phyloP scores from a whole-genome alignment of 2,888 invertebrate genomes.

The Bursaphelenchus okinawaensis region DNA sequence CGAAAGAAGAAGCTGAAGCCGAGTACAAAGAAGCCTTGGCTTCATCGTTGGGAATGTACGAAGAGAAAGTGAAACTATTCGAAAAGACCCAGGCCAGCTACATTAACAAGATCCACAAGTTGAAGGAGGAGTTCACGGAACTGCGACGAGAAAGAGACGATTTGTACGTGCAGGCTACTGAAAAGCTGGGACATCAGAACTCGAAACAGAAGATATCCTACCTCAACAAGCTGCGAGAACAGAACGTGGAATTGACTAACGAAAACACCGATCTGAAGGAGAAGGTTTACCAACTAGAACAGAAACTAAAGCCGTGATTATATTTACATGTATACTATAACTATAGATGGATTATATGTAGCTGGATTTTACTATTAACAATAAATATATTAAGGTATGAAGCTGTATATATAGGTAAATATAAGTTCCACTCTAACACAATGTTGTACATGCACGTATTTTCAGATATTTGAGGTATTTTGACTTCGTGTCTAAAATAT shows the following conservation, averaged over 20 bases:
- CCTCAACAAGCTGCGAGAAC: background rate
- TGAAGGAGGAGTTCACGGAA: background rate
- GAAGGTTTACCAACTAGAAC: background rate
- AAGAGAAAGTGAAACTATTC: background rate
- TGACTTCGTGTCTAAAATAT: too few relatives aligned
- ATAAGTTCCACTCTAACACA: too few relatives aligned
- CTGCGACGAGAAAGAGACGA: background rate
- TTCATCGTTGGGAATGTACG: background rate
- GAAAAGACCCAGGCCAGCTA: background rate
- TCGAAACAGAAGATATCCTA: constrained; percentile 11
- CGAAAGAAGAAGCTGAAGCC: background rate
- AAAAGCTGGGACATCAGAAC: constrained; percentile 11
- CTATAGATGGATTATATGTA: too few relatives aligned
- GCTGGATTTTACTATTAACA: too few relatives aligned
- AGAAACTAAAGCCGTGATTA: too few relatives aligned
- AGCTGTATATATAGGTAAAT: too few relatives aligned
- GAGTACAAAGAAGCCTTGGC: background rate
- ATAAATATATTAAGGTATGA: too few relatives aligned
- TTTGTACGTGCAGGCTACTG: background rate
- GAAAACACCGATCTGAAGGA: background rate
- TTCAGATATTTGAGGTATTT: too few relatives aligned
- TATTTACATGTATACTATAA: too few relatives aligned
- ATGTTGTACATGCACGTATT: too few relatives aligned
- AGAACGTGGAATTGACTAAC: background rate
- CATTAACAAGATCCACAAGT: background rate